A percentile compares a stretch with the other conserved stretches of the same genome.
phyloP scores from a whole-genome alignment of 2,113 vertebrate genomes.

The Equus przewalskii region DNA sequence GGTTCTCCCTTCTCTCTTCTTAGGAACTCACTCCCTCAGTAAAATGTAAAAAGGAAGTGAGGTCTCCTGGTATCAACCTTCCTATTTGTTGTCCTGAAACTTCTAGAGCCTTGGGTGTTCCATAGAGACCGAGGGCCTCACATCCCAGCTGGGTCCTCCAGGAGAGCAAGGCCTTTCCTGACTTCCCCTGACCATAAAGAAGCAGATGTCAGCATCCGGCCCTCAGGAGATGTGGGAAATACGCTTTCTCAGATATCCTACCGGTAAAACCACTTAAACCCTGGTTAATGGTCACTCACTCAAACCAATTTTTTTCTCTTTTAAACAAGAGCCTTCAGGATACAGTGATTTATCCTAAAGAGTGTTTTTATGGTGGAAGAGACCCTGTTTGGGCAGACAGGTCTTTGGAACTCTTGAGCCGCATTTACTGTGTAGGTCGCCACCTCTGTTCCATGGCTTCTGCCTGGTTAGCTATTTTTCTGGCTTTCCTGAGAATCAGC shows the following conservation, averaged over 20 bases:
- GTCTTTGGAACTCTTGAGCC: not conserved
- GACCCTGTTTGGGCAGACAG: too few relatives aligned
- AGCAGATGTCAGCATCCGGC: not conserved
- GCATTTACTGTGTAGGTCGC: not conserved
- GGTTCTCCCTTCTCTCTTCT: not conserved
- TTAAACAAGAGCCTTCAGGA: not conserved
- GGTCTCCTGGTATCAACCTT: not conserved
- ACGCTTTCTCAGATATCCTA: not conserved
- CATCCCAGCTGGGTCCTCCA: fast-evolving
- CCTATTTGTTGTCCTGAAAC: not conserved
- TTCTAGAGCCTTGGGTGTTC: not conserved
- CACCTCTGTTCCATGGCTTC: not conserved
- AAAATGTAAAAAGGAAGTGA: not conserved
- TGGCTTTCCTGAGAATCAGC: not conserved
- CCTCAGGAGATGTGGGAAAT: not conserved
- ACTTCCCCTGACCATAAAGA: not conserved
- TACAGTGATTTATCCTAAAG: not conserved
- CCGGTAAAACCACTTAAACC: not conserved
- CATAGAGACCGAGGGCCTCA: not conserved
- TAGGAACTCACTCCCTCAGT: not conserved
- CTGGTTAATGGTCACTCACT: not conserved
- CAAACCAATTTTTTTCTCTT: not conserved
- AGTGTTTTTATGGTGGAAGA: too few relatives aligned
- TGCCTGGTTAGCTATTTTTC: not conserved
- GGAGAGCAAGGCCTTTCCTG: not conserved